These are phyloP conservation scores for Heteronetta atricapilla DNA, from an alignment of 2,113 vertebrate genomes.

Conservation along the genomic window DNA sequence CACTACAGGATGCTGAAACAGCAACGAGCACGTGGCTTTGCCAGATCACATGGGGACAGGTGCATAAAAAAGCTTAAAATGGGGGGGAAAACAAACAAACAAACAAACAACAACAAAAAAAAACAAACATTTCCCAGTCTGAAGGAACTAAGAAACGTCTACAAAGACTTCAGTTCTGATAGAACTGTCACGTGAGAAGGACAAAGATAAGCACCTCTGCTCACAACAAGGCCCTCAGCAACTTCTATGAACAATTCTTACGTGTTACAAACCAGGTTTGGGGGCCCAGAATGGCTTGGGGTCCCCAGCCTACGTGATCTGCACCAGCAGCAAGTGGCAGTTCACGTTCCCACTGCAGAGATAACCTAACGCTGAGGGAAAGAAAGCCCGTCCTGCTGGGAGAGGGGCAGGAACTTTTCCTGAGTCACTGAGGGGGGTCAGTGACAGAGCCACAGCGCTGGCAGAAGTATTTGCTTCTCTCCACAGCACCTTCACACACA, in stretches of 20 bases:
- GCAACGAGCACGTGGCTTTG: neutral
- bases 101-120: too few species aligned
- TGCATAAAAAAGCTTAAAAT: neutral
- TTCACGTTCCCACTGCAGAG: accelerated
- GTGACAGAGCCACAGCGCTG: neutral
- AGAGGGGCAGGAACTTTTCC: neutral
- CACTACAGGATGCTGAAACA: neutral
- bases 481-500: neutral
- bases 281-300: neutral
- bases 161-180: neutral
- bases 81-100: too few species aligned
- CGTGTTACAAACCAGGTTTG: neutral
- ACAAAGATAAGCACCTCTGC: neutral
- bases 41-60: neutral
- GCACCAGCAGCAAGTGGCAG: neutral
- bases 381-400: neutral
- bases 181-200: neutral
- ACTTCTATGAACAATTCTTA: neutral
- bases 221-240: neutral
- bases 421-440: neutral
- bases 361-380: neutral
- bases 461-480: neutral
- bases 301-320: neutral
- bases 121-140: accelerated
- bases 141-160: neutral